Conservation (phyloP, 2,888 invertebrate species). For the Cephus pulcher region DNA sequence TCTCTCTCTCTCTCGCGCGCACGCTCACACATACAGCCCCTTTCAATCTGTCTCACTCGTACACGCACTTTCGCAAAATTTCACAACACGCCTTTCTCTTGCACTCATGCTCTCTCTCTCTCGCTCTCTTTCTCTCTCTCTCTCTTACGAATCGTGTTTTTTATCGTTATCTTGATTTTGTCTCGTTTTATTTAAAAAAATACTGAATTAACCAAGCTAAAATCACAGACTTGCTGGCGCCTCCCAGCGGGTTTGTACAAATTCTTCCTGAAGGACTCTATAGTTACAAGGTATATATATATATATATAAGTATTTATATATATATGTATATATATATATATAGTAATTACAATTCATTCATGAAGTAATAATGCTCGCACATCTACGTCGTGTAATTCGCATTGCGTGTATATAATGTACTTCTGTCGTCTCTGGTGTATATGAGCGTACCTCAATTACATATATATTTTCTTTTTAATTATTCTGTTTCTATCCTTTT, state of each 20-base stretch:
- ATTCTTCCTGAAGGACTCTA: constrained; percentile 65
- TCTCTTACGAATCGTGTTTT: not conserved
- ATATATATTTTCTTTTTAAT: not conserved
- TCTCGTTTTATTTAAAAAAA: constrained; percentile 64
- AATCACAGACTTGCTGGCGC: constrained; percentile 65
- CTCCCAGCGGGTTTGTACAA: constrained; percentile 61
- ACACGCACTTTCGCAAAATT: not conserved
- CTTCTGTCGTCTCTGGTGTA: constrained; percentile 19
- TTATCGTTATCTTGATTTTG: constrained; percentile 38
- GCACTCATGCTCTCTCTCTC: not conserved
- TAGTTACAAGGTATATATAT: constrained; percentile 52
- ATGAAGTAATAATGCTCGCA: constrained; percentile 35
- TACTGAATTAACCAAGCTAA: constrained; percentile 67
- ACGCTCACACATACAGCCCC: not conserved
- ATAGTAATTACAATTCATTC: constrained; percentile 48
- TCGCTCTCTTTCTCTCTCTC: not conserved
- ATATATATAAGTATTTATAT: constrained; percentile 32
- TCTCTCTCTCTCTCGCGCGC: not conserved
- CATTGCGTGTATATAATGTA: constrained; percentile 21
- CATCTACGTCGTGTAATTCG: constrained; percentile 17
- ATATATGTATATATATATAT: constrained; percentile 38
- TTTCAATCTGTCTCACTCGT: not conserved
- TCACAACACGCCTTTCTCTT: not conserved
- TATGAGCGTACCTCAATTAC: constrained; percentile 14
- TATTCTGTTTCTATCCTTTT: constrained; percentile 10